Base-by-base conservation (phyloP, 2,888 invertebrate genomes). In the Galeruca laticollis region DNA sequence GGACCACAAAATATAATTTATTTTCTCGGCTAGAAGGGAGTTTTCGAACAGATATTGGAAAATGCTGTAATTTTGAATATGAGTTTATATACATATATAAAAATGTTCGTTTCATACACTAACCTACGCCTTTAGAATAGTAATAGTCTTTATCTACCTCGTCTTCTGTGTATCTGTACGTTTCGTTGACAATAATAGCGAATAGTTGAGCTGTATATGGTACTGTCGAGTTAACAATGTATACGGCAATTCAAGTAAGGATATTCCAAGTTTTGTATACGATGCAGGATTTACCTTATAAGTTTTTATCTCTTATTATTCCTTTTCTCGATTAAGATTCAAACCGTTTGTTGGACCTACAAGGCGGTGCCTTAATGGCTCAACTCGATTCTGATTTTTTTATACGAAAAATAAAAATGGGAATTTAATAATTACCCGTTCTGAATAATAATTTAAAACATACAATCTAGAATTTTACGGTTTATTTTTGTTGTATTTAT, bases 181-280 rank as follows among this genome's bases (percentile, higher is more conserved):
- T 8, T 21, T 52, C 6, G 52, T 6, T 52, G 10, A 11, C 9
- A 52, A 52, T 52, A 52, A 52, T 52, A 52, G 51, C 26, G 20
- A 52, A 52, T 52, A 52, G 21, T 3, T 21, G 21, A 26, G 21
- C 52, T 52, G 13, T 52, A 52, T 52, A 52, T 52, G 52, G 52
- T 26, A 13, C n/a, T 26, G n/a, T 20, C 52, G 52, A 26, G 52
- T n/a, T 52, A 52, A 52, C 52, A 52, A 52, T 52, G 52, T 52
- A 52, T 21, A 52, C 21, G 6, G 13, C 26, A 52, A 21, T 52
- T 26, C 52, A n/a, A 52, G 26, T 21, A 52, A 52, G 52, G 52
- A 26, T 52, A 52, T 52, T 52, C 52, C 52, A 11, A 52, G 21
- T 52, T 51, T 52, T 21, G 52, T 52, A 26, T n/a, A 52, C 52